Base-by-base conservation (phyloP, 2,113 vertebrate species). In the Strix aluco region DNA sequence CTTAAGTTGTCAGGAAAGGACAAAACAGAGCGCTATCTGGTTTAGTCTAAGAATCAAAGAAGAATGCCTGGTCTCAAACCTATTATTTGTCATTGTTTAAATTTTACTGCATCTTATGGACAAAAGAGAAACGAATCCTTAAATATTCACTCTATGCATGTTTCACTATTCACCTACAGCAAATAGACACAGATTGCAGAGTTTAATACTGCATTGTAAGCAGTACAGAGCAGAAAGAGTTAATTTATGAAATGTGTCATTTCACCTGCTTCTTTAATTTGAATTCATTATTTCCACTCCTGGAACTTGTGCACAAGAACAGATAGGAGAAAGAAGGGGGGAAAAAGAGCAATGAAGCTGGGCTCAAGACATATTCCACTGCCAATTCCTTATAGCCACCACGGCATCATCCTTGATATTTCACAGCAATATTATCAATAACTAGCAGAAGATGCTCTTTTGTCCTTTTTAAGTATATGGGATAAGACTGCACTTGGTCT, bases 261-360 rank as follows among this genome's bases (percentile, higher is more conserved):
- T 94, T 95, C 65, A 89, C 49, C 81, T 61, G 61, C 57, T 93
- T 86, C 75, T 86, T 92, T 87, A 94, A 96, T 96, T 91, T 91
- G 61, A 89, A 82, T 87, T 87, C 71, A 88, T 86, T 88, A 95
- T 77, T 92, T 87, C 63, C 49, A 62, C 51, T 93, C 66, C 80
- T 72, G 81, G 62, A 97, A 95, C 46, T 58, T 83, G 54, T 69
- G 86, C 75, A 92, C 32, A 73, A 80, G 46, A 88, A 88, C 21
- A 29, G 57, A 38, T 17, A 80, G 26, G 15, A 90, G 38, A 88
- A 88, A 71, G 30, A 74, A 59, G 90, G 16, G 30, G 19, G 29
- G 3, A 4, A n/a, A 77, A 75, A 73, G 22, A 61, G 16, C 54
- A 85, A 21, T 11, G 54, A 74, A 93, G 34, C 91, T 77, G 36